Base-by-base conservation (phyloP, 2,888 invertebrate species). In the Trichopoda pennipes region DNA sequence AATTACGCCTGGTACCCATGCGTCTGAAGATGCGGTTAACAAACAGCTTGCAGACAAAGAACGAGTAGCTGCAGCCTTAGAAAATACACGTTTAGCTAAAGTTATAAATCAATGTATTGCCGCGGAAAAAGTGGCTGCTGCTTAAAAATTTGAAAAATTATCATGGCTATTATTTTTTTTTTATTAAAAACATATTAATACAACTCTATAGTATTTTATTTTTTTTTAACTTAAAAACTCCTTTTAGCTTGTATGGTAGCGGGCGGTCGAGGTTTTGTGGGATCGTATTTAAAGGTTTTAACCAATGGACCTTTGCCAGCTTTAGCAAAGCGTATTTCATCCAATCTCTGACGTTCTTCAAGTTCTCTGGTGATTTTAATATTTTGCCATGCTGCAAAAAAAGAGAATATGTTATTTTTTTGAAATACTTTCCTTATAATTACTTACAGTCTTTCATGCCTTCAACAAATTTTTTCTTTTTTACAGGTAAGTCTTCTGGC, bases 1-100 rank as follows among this genome's bases (percentile, higher is more conserved):
- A 87, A 97, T 99, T 4, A 95, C 97, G 0, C 98, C 98, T 0
- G 99, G 99, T 0, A 95, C 96, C 0, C 99, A 99, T 89, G 94
- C 94, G 10, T 96, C 98, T 0, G 99, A 99, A 89, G 92, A 93
- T 76, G 97, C 98, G 0, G 96, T 99, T 2, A 99, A 99, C 91
- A 99, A 99, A 88, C 99, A 99, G 88, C 92, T 99, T 21, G 97
- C 97, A 0, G 99, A 99, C 89, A 99, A 99, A 89, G 99, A 99
- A 90, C 92, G 99, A 84, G 97, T 99, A 0, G 98, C 99, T 0
- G 99, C 99, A 0, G 99, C 99, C 0, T 92, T 99, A 83, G 99
- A 99, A 91, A 99, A 99, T 90, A 93, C 93, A 21, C 96, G 97
- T 88, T 92, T 99, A 0, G 94, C 98, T 44, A 95, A 96, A 90